phyloP scores from a whole-genome alignment of 2,888 invertebrate genomes.

The Polydrusus tereticollis region DNA sequence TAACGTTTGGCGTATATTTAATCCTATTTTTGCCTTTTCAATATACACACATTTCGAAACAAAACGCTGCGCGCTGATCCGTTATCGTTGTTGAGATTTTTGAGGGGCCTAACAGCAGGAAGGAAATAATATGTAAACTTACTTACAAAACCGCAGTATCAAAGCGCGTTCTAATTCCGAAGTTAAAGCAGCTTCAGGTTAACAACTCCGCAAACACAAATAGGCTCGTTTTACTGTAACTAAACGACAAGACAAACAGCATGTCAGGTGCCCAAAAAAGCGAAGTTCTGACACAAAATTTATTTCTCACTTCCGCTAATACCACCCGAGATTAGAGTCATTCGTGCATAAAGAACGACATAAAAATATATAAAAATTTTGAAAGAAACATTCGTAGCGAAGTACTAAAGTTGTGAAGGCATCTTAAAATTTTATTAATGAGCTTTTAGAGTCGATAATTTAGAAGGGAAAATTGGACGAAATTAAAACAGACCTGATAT shows the following conservation, averaged over 20 bases:
- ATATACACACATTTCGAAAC: not conserved
- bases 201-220: slow-evolving; percentile 39
- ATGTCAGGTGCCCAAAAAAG: slow-evolving; percentile 37
- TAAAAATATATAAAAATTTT: not conserved
- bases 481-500: too few relatives aligned
- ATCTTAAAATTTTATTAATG: too few relatives aligned
- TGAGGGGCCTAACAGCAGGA: slow-evolving; percentile 22
- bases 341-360: not conserved
- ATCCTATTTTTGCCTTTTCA: too few relatives aligned
- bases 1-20: not conserved
- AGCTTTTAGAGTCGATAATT: too few relatives aligned
- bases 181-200: slow-evolving; percentile 26
- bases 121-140: slow-evolving; percentile 18
- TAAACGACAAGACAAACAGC: slow-evolving; percentile 34
- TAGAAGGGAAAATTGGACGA: too few relatives aligned
- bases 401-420: too few relatives aligned
- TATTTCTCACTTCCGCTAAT: slow-evolving; percentile 37
- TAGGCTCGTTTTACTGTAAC: slow-evolving; percentile 21
- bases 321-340: slow-evolving; percentile 2
- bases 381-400: not conserved
- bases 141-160: slow-evolving; percentile 22
- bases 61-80: not conserved
- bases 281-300: slow-evolving; percentile 33
- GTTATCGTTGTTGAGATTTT: not conserved
- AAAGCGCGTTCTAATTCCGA: slow-evolving; percentile 29